phyloP scores from a whole-genome alignment of 2,113 vertebrate species.

The Mus spicilegus region DNA sequence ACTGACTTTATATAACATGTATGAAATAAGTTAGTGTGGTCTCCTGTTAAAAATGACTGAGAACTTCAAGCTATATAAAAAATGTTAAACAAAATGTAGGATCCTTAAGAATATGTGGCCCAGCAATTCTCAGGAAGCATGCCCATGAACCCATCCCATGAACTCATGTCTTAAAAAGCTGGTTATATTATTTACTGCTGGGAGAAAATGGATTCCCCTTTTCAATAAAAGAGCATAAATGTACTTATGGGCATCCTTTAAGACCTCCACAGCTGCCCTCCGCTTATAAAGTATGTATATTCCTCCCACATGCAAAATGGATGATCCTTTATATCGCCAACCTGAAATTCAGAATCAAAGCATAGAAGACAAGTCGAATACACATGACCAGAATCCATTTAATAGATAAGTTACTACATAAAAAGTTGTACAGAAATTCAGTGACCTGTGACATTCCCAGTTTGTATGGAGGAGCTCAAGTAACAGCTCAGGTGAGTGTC shows the following conservation, averaged over 20 bases:
- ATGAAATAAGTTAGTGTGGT: not conserved
- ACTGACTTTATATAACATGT: not conserved
- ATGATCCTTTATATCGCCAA: not conserved
- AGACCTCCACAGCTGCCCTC: not conserved
- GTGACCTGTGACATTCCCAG: not conserved
- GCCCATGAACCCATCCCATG: not conserved
- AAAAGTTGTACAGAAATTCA: not conserved
- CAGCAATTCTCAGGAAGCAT: not conserved
- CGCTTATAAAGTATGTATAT: not conserved
- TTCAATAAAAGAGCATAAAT: conserved; percentile 5
- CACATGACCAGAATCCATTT: not conserved
- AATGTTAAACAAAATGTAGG: not conserved
- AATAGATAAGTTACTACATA: not conserved
- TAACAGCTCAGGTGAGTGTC: not conserved
- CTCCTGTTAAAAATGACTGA: not conserved
- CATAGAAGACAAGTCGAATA: conserved; percentile 15
- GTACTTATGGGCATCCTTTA: not conserved
- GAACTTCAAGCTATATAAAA: not conserved
- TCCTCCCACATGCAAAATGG: not conserved
- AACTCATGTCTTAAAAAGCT: not conserved
- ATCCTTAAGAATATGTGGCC: not conserved
- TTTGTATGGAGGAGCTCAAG: not conserved
- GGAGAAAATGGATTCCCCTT: not conserved
- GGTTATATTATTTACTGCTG: not conserved
- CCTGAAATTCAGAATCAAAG: not conserved